phyloP scores from a whole-genome alignment of 2,888 invertebrate genomes.

The Pseudococcus jackbeardsleyi region DNA sequence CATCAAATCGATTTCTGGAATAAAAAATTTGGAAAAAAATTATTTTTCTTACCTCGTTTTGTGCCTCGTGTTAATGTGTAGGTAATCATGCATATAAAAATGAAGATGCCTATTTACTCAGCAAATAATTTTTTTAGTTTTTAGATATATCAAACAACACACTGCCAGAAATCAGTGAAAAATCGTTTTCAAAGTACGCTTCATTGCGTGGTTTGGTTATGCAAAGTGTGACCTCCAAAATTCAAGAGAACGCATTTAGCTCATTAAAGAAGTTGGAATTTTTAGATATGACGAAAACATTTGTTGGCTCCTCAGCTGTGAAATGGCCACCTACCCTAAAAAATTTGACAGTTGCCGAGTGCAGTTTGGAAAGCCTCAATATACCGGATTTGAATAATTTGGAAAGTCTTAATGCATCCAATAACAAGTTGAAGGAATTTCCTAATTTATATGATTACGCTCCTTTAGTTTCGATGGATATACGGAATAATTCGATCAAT shows the following conservation, averaged over 20 bases:
- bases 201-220: neutral
- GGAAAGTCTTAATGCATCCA: neutral
- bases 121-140: neutral
- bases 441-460: neutral
- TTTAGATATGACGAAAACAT: neutral
- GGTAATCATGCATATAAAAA: no score
- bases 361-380: neutral
- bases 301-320: neutral
- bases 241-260: neutral
- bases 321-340: neutral
- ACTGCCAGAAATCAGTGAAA: neutral
- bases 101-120: no score
- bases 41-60: no score
- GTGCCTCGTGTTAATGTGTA: no score
- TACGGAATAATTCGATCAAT: neutral
- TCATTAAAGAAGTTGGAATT: neutral
- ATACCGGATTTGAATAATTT: neutral
- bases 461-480: neutral
- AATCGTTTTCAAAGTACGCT: neutral
- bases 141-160: neutral
- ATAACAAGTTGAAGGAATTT: neutral
- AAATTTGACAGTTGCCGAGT: neutral
- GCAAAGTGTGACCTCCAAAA: neutral
- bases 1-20: neutral
- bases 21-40: neutral